Conservation (phyloP, 2,113 vertebrate genomes). For the Psittacus erithacus region DNA sequence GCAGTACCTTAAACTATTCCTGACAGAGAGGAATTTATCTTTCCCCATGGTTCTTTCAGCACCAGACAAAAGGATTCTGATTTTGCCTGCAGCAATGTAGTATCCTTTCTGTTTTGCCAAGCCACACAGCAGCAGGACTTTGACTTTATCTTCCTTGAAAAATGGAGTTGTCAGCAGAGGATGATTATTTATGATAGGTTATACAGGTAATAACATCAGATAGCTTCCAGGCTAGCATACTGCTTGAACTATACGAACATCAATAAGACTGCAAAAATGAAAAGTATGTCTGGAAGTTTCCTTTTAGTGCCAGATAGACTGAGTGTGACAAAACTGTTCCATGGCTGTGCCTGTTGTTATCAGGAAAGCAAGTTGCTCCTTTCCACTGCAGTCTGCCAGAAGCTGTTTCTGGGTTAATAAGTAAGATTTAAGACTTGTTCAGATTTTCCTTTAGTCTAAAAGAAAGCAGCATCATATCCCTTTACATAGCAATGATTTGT, state of each 20-base stretch:
- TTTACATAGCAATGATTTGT: background rate
- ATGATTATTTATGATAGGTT: slow-evolving; percentile 51
- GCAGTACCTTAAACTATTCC: background rate
- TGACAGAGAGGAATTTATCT: background rate
- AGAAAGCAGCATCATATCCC: background rate
- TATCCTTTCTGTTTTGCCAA: background rate
- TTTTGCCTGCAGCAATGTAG: background rate
- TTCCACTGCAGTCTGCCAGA: background rate
- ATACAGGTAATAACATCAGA: slow-evolving; percentile 53
- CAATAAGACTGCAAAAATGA: slow-evolving; percentile 36
- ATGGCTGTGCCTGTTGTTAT: background rate
- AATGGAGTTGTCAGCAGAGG: slow-evolving; percentile 34
- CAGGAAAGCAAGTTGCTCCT: background rate
- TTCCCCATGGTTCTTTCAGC: background rate
- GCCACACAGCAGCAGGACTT: background rate
- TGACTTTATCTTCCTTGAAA: slow-evolving; percentile 45
- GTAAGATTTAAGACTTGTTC: background rate
- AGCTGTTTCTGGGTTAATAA: background rate
- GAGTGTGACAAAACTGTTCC: background rate
- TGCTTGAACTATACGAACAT: slow-evolving; percentile 36
- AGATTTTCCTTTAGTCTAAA: background rate
- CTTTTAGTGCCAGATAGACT: background rate
- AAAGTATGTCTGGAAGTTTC: slow-evolving; percentile 42
- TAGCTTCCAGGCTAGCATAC: slow-evolving; percentile 26
- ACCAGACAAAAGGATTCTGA: background rate